Percentiles rank a stretch among this genome's conserved stretches.
These are phyloP conservation scores for Pangasianodon hypophthalmus DNA, from an alignment of 2,113 vertebrate genomes.

Conservation along the genomic window DNA sequence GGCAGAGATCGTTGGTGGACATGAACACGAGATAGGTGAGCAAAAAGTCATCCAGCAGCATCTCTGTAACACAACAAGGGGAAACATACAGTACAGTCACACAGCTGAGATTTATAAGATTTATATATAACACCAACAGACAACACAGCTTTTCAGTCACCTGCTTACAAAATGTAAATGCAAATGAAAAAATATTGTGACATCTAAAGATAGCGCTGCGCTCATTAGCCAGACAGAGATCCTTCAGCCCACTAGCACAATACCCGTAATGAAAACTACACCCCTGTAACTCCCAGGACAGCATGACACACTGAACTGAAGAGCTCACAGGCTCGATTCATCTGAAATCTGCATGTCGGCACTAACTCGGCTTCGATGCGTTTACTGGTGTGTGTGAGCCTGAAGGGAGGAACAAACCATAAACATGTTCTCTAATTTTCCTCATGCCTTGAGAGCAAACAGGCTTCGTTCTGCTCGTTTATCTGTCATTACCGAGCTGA, in stretches of 20 bases:
- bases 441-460: background rate
- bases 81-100: background rate
- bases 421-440: slow-evolving; percentile 10
- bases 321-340: background rate
- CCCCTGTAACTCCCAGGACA: background rate
- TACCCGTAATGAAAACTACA: background rate
- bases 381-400: background rate
- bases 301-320: slow-evolving; percentile 1
- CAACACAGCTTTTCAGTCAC: background rate
- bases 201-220: background rate
- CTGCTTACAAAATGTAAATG: background rate
- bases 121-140: background rate
- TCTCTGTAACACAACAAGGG: slow-evolving; percentile 78
- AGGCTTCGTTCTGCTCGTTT: background rate
- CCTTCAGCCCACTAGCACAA: background rate
- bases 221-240: slow-evolving; percentile 8
- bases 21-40: slow-evolving; percentile 94
- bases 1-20: slow-evolving; percentile 94
- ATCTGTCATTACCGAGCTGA: background rate
- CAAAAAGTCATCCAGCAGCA: slow-evolving; percentile 93
- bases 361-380: background rate
- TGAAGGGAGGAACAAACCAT: slow-evolving; percentile 14
- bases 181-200: background rate
- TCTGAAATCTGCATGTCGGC: slow-evolving; percentile 6
- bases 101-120: background rate